Conservation (phyloP, 2,888 invertebrate genomes). For the Andrena chrysosceles region DNA sequence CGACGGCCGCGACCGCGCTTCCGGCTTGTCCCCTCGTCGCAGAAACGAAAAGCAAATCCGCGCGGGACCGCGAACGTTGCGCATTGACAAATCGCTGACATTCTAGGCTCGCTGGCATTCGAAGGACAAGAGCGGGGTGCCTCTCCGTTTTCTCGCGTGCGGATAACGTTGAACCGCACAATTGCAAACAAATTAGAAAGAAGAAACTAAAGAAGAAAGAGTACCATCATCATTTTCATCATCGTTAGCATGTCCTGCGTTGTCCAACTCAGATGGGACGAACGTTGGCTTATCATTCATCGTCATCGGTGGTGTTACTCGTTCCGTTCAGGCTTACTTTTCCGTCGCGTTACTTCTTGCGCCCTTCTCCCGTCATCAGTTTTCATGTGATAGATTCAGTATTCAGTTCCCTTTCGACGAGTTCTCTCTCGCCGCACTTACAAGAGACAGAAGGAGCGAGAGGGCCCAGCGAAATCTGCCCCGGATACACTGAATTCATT, state of each 20-base stretch:
- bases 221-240: not conserved
- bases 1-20: slow-evolving; percentile 16
- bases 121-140: slow-evolving; percentile 11
- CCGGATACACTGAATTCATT: slow-evolving; percentile 15
- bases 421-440: slow-evolving; percentile 61
- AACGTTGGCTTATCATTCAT: not conserved
- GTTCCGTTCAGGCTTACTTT: not conserved
- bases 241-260: not conserved
- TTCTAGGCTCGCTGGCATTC: not conserved
- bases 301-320: not conserved
- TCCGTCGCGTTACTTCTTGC: not conserved
- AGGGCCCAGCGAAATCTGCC: slow-evolving; percentile 35
- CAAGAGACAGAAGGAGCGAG: slow-evolving; percentile 31
- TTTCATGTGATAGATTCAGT: slow-evolving; percentile 23
- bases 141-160: not conserved
- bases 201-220: slow-evolving; percentile 13
- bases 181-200: slow-evolving; percentile 9
- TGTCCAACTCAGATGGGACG: slow-evolving; percentile 2
- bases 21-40: slow-evolving; percentile 8
- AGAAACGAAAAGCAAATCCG: slow-evolving; percentile 51
- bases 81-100: slow-evolving; percentile 49
- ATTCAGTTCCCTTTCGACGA: slow-evolving; percentile 51
- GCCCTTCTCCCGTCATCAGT: not conserved
- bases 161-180: slow-evolving; percentile 13
- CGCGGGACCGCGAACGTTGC: slow-evolving; percentile 37